A percentile compares a stretch with the other conserved stretches of the same genome.
These are phyloP conservation scores for Apodemia zela DNA, from an alignment of 2,888 invertebrate species.

Conservation along the genomic window DNA sequence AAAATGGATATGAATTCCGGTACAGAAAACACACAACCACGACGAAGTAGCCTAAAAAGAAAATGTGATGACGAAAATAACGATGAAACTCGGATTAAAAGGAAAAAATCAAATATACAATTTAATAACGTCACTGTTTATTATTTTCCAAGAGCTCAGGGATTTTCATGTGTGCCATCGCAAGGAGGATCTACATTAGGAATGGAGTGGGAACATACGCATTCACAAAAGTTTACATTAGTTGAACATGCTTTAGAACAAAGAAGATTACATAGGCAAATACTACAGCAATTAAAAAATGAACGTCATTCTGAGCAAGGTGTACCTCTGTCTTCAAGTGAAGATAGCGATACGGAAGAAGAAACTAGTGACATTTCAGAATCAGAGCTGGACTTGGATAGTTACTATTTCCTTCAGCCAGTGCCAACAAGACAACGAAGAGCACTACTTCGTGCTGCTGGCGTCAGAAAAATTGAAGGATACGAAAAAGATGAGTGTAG, in stretches of 20 bases:
- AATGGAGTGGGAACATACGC: conserved; percentile 89
- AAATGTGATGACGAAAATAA: conserved; percentile 66
- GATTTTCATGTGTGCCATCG: conserved; percentile 94
- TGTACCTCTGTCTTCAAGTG: conserved; percentile 85
- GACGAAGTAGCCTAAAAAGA: conserved; percentile 85
- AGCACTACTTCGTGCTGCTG: conserved; percentile 93
- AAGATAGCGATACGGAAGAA: conserved; percentile 92
- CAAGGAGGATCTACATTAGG: conserved; percentile 95
- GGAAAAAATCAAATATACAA: conserved; percentile 89
- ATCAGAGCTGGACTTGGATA: conserved; percentile 92
- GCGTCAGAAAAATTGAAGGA: conserved; percentile 95
- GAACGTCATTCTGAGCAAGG: conserved; percentile 82
- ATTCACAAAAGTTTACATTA: conserved; percentile 89
- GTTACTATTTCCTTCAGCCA: conserved; percentile 94
- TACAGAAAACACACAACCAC: conserved; percentile 43
- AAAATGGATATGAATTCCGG: conserved; percentile 36
- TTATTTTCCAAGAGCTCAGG: conserved; percentile 96
- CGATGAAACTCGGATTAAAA: conserved; percentile 75
- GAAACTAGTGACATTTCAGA: conserved; percentile 90
- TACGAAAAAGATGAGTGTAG: conserved; percentile 96
- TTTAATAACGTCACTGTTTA: conserved; percentile 96
- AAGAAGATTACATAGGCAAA: conserved; percentile 90
- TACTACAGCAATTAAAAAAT: conserved; percentile 86
- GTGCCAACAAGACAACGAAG: conserved; percentile 95
- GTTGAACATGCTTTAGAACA: conserved; percentile 94